Evolutionary conservation across 2,888 invertebrate genomes (phyloP).

Genomic region (Thera britannica): DNA sequence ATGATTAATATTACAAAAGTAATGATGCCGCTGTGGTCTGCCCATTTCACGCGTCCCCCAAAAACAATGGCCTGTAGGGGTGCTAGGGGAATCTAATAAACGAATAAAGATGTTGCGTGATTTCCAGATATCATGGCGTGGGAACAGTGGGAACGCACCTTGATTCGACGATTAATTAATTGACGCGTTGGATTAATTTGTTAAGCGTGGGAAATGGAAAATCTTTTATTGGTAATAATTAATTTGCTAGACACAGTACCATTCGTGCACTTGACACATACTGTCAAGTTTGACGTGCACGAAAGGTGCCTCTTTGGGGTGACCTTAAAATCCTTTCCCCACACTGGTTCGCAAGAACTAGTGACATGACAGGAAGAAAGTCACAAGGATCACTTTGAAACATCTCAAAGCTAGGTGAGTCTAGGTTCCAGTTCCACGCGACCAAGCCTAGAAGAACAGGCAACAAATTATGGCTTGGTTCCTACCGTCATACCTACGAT

Average conservation of each 20-base stretch:
- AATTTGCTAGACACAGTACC: neutral
- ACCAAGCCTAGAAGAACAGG: too few species aligned
- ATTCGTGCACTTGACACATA: too few species aligned
- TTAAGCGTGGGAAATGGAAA: constrained; percentile 68
- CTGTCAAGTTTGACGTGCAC: too few species aligned
- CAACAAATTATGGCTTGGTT: too few species aligned
- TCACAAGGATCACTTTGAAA: too few species aligned
- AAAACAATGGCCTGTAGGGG: constrained; percentile 73
- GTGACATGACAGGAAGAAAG: too few species aligned
- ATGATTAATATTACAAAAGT: constrained; percentile 59
- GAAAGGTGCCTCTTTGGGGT: too few species aligned
- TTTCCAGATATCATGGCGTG: constrained; percentile 76
- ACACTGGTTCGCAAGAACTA: too few species aligned
- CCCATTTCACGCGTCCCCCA: constrained; percentile 80
- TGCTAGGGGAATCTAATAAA: constrained; percentile 68
- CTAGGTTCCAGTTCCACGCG: too few species aligned
- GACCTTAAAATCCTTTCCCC: too few species aligned
- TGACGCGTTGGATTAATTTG: constrained; percentile 61
- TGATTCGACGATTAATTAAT: constrained; percentile 81
- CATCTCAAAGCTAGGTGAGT: too few species aligned
- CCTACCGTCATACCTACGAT: too few species aligned
- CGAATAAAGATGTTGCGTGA: constrained; percentile 84
- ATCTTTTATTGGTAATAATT: constrained; percentile 1
- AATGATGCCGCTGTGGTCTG: constrained; percentile 63
- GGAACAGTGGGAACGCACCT: constrained; percentile 76